Conservation (phyloP, 2,113 vertebrate species). For the Hippolais icterina region DNA sequence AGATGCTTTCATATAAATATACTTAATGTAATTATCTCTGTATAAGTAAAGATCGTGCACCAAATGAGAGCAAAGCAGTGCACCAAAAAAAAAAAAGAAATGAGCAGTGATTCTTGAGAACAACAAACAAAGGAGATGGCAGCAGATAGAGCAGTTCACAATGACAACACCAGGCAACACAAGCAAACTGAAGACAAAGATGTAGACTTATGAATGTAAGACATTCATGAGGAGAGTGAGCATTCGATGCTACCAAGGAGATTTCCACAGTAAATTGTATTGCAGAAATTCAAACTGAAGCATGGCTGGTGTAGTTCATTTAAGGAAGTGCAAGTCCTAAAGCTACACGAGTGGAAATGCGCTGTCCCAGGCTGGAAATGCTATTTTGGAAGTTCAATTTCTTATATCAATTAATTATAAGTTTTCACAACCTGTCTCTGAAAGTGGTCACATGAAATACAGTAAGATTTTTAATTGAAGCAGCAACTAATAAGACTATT, state of each 20-base stretch:
- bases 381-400: neutral
- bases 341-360: neutral
- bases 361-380: neutral
- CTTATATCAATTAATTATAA: neutral
- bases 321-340: neutral
- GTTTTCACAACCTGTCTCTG: neutral
- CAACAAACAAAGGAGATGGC: conserved; percentile 61
- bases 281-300: neutral
- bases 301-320: neutral
- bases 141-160: conserved; percentile 2
- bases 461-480: neutral
- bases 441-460: neutral
- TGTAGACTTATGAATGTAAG: neutral
- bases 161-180: neutral
- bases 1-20: neutral
- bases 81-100: neutral
- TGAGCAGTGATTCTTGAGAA: neutral
- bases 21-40: neutral
- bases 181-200: conserved; percentile 29
- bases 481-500: neutral
- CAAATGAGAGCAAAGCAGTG: neutral
- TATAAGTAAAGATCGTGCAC: neutral
- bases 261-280: neutral
- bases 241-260: neutral
- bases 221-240: neutral